A percentile compares a stretch with the other conserved stretches of the same genome.
phyloP scores from a whole-genome alignment of 2,113 vertebrate genomes.

The Pelvicachromis taeniatus region DNA sequence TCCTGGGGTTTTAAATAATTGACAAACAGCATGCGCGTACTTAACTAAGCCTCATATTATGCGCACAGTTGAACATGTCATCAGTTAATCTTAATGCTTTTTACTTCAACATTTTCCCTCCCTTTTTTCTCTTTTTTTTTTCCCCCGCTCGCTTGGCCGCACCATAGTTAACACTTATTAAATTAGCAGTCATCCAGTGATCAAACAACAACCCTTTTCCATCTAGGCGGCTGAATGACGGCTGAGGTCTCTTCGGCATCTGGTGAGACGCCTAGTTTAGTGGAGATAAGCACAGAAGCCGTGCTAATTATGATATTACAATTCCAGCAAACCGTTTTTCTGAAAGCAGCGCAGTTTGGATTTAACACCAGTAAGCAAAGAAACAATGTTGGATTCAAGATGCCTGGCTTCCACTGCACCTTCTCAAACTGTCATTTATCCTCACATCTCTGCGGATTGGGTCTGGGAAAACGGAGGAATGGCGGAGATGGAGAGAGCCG shows the following conservation, averaged over 20 bases:
- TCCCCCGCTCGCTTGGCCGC: conserved; percentile 20
- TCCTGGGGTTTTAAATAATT: conserved; percentile 69
- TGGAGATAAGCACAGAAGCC: conserved; percentile 7
- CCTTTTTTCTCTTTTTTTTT: not conserved
- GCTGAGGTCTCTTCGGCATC: conserved; percentile 54
- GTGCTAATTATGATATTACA: conserved; percentile 48
- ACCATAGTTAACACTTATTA: conserved; percentile 65
- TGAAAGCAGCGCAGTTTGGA: not conserved
- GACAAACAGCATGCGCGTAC: conserved; percentile 66
- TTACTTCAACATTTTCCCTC: conserved; percentile 49
- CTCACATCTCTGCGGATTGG: conserved; percentile 62
- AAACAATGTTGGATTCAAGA: conserved; percentile 42
- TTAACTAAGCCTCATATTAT: conserved; percentile 69
- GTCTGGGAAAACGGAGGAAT: conserved; percentile 44
- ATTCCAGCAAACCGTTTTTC: not conserved
- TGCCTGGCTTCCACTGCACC: conserved; percentile 40
- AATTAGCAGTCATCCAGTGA: conserved; percentile 61
- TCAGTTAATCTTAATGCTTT: conserved; percentile 64
- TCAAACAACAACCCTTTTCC: conserved; percentile 57
- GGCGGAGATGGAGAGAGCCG: conserved; percentile 50
- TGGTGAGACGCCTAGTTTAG: conserved; percentile 30
- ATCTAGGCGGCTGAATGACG: conserved; percentile 36
- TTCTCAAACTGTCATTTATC: conserved; percentile 63
- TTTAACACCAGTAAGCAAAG: conserved; percentile 17
- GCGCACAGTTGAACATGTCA: conserved; percentile 72